A percentile compares a stretch with the other conserved stretches of the same genome.
These are phyloP conservation scores for Agelas oroides DNA, from an alignment of 37 sponge, comb jelly and placozoan genomes.

Conservation along the genomic window DNA sequence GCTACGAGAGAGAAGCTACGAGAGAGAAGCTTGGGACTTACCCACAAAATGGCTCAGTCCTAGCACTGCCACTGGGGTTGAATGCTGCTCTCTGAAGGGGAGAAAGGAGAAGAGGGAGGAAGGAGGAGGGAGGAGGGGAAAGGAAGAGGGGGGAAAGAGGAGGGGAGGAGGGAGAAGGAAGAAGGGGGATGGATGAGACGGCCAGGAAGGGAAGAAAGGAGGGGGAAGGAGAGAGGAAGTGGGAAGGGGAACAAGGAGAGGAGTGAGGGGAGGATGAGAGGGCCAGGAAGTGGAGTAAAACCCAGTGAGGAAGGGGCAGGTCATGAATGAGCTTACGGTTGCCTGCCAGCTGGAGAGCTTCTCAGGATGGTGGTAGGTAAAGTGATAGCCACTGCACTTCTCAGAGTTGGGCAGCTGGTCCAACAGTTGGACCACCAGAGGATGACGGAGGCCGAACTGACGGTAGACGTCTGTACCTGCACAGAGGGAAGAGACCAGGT, in stretches of 20 bases:
- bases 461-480: constrained; percentile 18
- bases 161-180: no score
- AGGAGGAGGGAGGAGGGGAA: no score
- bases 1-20: no score
- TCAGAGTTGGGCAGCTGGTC: constrained; percentile 90
- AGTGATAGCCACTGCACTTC: constrained; percentile 74
- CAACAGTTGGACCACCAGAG: constrained; percentile 70
- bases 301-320: no score
- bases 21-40: constrained; percentile 14
- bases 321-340: constrained; percentile 21
- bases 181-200: no score
- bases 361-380: constrained; percentile 65
- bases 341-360: constrained; percentile 61
- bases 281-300: no score
- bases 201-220: no score
- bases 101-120: no score
- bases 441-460: constrained; percentile 73
- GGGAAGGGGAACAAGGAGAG: no score
- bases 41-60: constrained; percentile 73
- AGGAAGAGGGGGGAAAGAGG: no score
- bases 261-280: no score
- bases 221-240: no score
- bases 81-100: constrained; percentile 28
- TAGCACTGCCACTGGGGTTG: constrained; percentile 79
- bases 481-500: not conserved